Evolutionary conservation across 2,797 vertebrate species (phyloP).

Genomic region (Mionectes olivaceus): DNA sequence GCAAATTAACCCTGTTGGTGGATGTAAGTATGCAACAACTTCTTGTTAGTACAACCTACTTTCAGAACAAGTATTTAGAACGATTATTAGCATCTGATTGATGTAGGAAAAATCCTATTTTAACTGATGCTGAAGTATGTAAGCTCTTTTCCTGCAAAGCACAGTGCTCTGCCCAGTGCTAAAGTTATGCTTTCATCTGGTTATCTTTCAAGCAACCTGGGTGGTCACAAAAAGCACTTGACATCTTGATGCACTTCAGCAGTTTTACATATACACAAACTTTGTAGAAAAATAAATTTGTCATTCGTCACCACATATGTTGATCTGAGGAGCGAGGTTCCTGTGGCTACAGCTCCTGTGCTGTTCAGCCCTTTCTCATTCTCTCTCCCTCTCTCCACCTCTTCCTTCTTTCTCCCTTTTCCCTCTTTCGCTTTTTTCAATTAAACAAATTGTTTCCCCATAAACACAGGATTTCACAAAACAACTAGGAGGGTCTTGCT

Average conservation of each 20-base stretch:
- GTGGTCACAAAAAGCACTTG: slow-evolving; percentile 99
- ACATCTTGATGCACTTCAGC: slow-evolving; percentile 99
- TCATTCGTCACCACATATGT: slow-evolving; percentile 99
- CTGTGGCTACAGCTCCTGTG: slow-evolving; percentile 79
- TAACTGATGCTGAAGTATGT: slow-evolving; percentile 25
- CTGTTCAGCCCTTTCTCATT: slow-evolving; percentile 65
- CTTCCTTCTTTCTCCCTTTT: neutral
- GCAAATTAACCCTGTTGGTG: neutral
- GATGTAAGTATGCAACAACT: neutral
- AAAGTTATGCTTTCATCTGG: slow-evolving; percentile 97
- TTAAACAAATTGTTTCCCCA: slow-evolving; percentile 27
- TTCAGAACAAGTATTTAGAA: slow-evolving; percentile 55
- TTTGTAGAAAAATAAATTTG: slow-evolving; percentile 99
- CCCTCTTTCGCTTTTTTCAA: slow-evolving; percentile 18
- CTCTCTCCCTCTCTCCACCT: neutral
- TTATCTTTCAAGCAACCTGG: slow-evolving; percentile 99
- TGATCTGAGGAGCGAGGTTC: slow-evolving; percentile 87
- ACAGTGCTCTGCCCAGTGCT: slow-evolving; percentile 75
- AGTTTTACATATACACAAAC: slow-evolving; percentile 99
- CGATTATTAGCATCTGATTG: slow-evolving; percentile 69
- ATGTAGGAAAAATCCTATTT: slow-evolving; percentile 49
- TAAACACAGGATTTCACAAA: slow-evolving; percentile 25
- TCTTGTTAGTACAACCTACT: slow-evolving; percentile 47
- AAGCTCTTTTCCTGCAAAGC: slow-evolving; percentile 59
- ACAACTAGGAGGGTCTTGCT: neutral